These are phyloP conservation scores for Papilio aristodemus DNA, from an alignment of 1,140 invertebrate species.

Conservation along the genomic window DNA sequence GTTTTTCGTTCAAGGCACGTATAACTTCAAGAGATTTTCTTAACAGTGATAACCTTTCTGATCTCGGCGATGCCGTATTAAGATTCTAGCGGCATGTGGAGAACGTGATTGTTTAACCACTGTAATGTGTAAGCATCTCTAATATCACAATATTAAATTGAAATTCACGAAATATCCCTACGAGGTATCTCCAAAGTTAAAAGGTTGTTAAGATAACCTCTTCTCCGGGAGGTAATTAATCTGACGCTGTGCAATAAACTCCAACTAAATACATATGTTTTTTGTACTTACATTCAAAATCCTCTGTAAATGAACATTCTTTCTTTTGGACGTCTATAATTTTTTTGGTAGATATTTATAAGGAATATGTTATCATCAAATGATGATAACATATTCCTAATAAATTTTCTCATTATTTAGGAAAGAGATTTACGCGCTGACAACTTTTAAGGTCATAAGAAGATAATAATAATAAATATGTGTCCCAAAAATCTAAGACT, in stretches of 20 bases:
- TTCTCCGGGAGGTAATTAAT: neutral
- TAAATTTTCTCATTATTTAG: too few species aligned
- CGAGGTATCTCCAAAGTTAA: neutral
- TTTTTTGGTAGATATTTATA: too few species aligned
- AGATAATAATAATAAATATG: too few species aligned
- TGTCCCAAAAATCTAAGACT: too few species aligned
- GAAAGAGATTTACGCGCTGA: too few species aligned
- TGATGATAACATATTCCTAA: too few species aligned
- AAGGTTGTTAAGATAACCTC: neutral
- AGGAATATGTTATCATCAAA: too few species aligned
- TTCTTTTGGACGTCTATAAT: too few species aligned
- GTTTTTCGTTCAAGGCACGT: neutral
- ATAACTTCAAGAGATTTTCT: neutral
- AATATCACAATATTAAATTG: conserved; percentile 2
- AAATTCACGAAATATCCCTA: neutral
- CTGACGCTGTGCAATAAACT: neutral
- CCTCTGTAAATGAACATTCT: too few species aligned
- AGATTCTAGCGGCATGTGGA: neutral
- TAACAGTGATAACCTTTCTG: neutral
- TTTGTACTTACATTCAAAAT: neutral
- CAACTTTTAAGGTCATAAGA: too few species aligned
- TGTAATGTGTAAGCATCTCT: neutral
- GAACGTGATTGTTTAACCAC: neutral
- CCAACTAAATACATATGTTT: neutral
- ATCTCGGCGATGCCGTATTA: neutral